These are phyloP conservation scores for Amphimallon solstitiale DNA, from an alignment of 2,888 invertebrate species.

Conservation along the genomic window DNA sequence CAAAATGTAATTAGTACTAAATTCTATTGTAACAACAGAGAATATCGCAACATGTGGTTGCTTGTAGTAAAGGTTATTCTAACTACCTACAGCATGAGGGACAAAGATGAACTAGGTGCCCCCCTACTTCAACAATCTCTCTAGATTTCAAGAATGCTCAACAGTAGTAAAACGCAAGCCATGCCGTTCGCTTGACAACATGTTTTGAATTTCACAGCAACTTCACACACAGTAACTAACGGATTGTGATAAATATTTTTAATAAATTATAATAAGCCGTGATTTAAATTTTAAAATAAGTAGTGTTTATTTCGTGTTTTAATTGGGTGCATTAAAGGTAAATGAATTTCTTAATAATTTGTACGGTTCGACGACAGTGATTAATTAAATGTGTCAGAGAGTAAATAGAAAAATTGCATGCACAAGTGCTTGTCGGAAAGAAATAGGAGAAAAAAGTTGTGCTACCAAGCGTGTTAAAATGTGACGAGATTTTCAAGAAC, in stretches of 20 bases:
- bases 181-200: slow-evolving; percentile 23
- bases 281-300: not conserved
- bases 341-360: no score
- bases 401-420: no score
- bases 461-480: slow-evolving; percentile 1
- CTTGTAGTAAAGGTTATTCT: not conserved
- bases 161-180: slow-evolving; percentile 32
- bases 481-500: slow-evolving; percentile 13
- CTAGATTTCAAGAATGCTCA: slow-evolving; percentile 34
- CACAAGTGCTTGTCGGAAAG: not conserved
- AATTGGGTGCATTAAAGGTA: no score
- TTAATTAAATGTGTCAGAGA: no score
- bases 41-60: slow-evolving; percentile 32
- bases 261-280: not conserved
- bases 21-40: no score
- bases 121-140: slow-evolving; percentile 33
- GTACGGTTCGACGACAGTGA: no score
- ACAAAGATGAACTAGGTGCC: not conserved
- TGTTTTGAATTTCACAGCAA: slow-evolving; percentile 3
- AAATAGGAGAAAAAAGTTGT: slow-evolving; percentile 1
- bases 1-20: no score
- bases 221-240: no score
- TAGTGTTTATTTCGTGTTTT: no score
- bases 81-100: not conserved
- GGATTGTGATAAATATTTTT: not conserved